Percentiles rank a stretch among this genome's conserved stretches.
Conservation (phyloP, 2,113 vertebrate genomes). For the Spilogale gracilis region DNA sequence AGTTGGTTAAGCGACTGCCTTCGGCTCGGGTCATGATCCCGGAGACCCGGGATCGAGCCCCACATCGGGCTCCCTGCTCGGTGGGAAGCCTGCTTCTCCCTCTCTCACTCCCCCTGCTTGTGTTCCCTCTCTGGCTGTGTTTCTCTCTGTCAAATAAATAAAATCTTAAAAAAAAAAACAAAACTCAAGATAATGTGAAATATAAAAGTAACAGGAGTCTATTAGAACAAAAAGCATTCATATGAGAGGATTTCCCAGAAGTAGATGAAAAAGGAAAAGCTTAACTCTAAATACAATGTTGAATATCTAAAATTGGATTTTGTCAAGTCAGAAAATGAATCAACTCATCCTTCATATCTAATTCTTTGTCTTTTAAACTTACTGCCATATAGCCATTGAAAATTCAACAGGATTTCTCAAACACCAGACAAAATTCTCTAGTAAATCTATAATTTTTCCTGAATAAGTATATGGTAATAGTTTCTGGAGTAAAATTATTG, state of each 20-base stretch:
- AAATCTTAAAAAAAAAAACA: no score
- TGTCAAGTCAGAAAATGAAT: not conserved
- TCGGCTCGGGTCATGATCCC: no score
- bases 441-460: not conserved
- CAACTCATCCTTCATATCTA: not conserved
- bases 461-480: not conserved
- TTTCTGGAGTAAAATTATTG: not conserved
- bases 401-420: not conserved
- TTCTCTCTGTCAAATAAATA: no score
- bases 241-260: not conserved
- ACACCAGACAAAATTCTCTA: not conserved
- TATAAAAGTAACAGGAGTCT: not conserved
- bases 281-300: not conserved
- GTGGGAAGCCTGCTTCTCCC: no score
- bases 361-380: not conserved
- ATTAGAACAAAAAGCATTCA: not conserved
- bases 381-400: not conserved
- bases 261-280: not conserved
- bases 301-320: not conserved
- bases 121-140: no score
- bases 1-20: no score
- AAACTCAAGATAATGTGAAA: not conserved
- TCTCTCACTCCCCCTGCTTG: no score
- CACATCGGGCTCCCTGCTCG: no score
- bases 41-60: no score